Evolutionary conservation across 2,113 vertebrate genomes (phyloP), one percentile per base, ranked within the genome.

Genomic region (Piprites chloris): DNA sequence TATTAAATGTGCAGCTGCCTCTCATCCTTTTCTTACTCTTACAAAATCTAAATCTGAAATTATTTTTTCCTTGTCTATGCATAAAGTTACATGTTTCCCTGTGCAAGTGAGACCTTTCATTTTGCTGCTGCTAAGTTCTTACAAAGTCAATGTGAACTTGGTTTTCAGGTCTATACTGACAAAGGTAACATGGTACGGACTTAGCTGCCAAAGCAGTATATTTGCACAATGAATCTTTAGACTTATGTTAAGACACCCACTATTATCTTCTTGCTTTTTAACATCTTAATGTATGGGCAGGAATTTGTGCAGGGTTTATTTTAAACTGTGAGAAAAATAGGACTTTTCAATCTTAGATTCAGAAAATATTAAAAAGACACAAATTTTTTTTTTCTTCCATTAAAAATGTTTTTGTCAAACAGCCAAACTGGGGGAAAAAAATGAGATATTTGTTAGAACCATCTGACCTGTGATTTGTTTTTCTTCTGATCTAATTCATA

Each of bases 31-130:
- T 39, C n/a, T 46, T 83, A 22, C 7, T 53, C 32, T 77, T 62
- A 24, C 73, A 83, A 77, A 79, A 67, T 28, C 72, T 86, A 87
- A 63, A 87, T 52, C 42, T 90, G 53, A 91, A 71, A 85, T 77
- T 75, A 66, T 12, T 91, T 49, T 75, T 75, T 21, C 20, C 28
- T 84, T 33, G 82, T 69, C 26, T 55, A 15, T 10, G 16, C 74
- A 56, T 59, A 63, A 58, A 87, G 24, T 35, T 35, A 23, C 21
- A 42, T 37, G 3, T 47, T 79, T 91, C 91, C 71, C 30, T 46
- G 68, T 14, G 18, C 13, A 41, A 58, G 8, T 26, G 4, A 47
- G 4, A 66, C 19, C 10, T 72, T 89, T 81, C 8, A 52, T n/a
- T 67, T 50, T 74, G 20, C 32, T 61, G 12, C 24, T 62, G 4